Evolutionary conservation across 2,888 invertebrate genomes (phyloP).

Genomic region (Platerodrilus igneus): DNA sequence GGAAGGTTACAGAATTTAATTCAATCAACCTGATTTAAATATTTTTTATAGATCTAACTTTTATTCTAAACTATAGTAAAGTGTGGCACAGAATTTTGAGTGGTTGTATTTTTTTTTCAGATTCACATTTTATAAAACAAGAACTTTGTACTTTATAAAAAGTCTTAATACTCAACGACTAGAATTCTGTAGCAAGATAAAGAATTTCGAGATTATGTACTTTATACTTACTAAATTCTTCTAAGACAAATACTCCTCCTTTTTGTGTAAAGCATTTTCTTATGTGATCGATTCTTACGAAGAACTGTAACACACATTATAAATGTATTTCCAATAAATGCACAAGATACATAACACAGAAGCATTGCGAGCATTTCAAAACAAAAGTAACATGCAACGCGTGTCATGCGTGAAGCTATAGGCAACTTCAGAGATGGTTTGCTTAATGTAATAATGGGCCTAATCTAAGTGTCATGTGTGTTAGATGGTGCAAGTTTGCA

Average conservation of each 20-base stretch:
- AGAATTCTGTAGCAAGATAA: too few relatives aligned
- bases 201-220: too few relatives aligned
- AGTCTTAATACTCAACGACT: slow-evolving; percentile 2
- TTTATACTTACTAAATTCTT: slow-evolving; percentile 96
- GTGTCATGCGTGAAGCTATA: slow-evolving; percentile 45
- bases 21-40: too few relatives aligned
- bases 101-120: too few relatives aligned
- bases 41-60: too few relatives aligned
- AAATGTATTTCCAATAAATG: slow-evolving; percentile 23
- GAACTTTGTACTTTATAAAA: too few relatives aligned
- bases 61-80: too few relatives aligned
- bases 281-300: slow-evolving; percentile 98
- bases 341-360: slow-evolving; percentile 4
- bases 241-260: slow-evolving; percentile 97
- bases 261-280: slow-evolving; percentile 99
- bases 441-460: slow-evolving; percentile 46
- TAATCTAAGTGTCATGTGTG: slow-evolving; percentile 38
- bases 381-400: slow-evolving; percentile 29
- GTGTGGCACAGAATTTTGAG: too few relatives aligned
- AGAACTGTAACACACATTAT: slow-evolving; percentile 78
- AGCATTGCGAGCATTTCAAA: slow-evolving; percentile 20
- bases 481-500: slow-evolving; percentile 25
- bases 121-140: too few relatives aligned
- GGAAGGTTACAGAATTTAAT: too few relatives aligned
- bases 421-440: slow-evolving; percentile 58